A percentile compares a stretch with the other conserved stretches of the same genome.
phyloP scores from a whole-genome alignment of 2,888 invertebrate genomes.

The Calliopum simillimum region DNA sequence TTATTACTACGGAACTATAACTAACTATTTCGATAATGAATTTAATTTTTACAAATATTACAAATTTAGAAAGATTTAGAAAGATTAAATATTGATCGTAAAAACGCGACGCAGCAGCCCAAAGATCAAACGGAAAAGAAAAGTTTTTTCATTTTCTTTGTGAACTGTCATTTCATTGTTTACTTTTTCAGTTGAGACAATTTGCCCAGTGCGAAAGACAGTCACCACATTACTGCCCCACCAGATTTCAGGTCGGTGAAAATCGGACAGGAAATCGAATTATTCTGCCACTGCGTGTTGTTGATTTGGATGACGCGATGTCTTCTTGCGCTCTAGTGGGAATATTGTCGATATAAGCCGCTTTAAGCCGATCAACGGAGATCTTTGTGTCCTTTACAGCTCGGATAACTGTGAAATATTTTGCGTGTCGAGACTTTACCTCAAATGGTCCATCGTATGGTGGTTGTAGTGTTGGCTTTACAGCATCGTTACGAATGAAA shows the following conservation, averaged over 20 bases:
- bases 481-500: slow-evolving; percentile 35
- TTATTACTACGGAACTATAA: too few species aligned
- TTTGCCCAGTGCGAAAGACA: too few species aligned
- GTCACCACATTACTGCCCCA: not conserved
- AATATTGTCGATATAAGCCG: slow-evolving; percentile 16
- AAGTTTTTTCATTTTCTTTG: too few species aligned
- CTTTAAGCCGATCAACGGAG: slow-evolving; percentile 28
- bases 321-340: not conserved
- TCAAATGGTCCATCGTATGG: slow-evolving; percentile 39
- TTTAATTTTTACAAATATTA: too few species aligned
- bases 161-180: too few species aligned
- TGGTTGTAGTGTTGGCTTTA: slow-evolving; percentile 26
- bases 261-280: not conserved
- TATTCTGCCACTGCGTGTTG: slow-evolving; percentile 4
- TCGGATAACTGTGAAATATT: slow-evolving; percentile 29
- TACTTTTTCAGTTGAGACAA: too few species aligned
- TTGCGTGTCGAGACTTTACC: slow-evolving; percentile 14
- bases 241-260: not conserved
- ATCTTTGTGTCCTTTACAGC: slow-evolving; percentile 16
- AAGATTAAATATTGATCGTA: too few species aligned
- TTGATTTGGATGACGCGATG: not conserved
- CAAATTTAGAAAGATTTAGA: too few species aligned
- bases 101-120: too few species aligned
- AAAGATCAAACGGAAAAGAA: too few species aligned
- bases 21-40: too few species aligned